Base-by-base conservation (phyloP, 2,113 vertebrate species). In the Alces alces region DNA sequence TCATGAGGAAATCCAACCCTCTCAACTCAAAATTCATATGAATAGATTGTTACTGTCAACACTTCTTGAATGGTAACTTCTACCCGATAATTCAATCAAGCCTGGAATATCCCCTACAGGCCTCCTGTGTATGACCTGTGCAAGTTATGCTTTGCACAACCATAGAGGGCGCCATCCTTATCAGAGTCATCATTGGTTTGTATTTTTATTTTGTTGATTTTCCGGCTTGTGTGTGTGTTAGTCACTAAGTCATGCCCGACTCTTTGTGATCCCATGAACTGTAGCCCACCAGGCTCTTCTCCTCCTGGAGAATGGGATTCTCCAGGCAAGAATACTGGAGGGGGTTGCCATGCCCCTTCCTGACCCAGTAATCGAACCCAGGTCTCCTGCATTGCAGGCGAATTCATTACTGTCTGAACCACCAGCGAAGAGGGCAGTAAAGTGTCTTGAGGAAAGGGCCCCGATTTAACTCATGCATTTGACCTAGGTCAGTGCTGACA, bases 1-100 rank as follows among this genome's bases (percentile, higher is more conserved):
- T 54, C 80, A 66, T 94, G 97, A 93, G 95, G 97, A 98, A 97
- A 96, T 97, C 95, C 97, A 98, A 91, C 60, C 80, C 28, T 82
- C 66, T 57, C 58, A 76, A 57, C 96, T 98, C 95, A 96, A 97
- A 98, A 92, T 97, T 97, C 84, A 70, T 89, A 96, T 97, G 92
- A 96, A 95, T 60, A 95, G 89, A 95, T 60, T 58, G 85, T 96
- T 87, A 96, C 95, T 95, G 85, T 95, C 21, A 39, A 86, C 96
- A 84, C 82, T 54, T 60, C 84, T 45, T 82, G n/a, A 92, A 33
- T 55, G 12, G 73, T 60, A 90, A 23, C 64, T 25, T 97, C 95
- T 96, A 47, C 79, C 91, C 92, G 52, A 39, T 25, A 85, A 97
- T 96, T 98, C 96, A 92, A 88, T 96, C 97, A 96, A 92, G 79